These are phyloP conservation scores for Galerucella calmariensis DNA, from an alignment of 2,888 invertebrate species.

Conservation along the genomic window DNA sequence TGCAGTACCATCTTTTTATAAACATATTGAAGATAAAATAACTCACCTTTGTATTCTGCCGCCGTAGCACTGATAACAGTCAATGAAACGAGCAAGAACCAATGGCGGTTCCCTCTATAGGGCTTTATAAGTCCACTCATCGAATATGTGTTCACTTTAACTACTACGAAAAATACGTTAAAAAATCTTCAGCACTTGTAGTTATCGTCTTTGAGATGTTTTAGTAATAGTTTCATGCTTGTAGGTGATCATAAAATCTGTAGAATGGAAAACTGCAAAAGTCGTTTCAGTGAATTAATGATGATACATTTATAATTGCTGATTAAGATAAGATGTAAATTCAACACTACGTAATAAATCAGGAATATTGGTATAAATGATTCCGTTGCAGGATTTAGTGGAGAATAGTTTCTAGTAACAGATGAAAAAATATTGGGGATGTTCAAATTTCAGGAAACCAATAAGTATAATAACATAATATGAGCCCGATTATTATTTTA, in stretches of 20 bases:
- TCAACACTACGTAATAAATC: background rate
- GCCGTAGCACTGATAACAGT: constrained; percentile 32
- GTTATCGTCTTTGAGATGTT: constrained; percentile 16
- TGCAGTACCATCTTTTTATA: constrained; percentile 9
- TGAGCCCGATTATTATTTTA: too few species aligned
- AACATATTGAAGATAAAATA: constrained; percentile 3
- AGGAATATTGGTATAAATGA: too few species aligned
- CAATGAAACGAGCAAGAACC: constrained; percentile 31
- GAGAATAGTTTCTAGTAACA: too few species aligned
- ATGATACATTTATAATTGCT: background rate
- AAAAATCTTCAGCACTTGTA: constrained; percentile 16
- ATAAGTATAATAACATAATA: too few species aligned
- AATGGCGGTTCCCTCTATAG: constrained; percentile 24
- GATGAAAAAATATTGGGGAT: too few species aligned
- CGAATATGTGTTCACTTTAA: constrained; percentile 21
- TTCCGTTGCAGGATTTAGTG: too few species aligned
- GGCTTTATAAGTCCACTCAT: constrained; percentile 33
- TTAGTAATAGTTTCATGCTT: constrained; percentile 5
- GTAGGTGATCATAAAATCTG: constrained; percentile 1
- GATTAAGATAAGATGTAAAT: background rate
- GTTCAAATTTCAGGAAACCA: too few species aligned
- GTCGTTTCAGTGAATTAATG: background rate
- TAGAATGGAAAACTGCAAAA: background rate
- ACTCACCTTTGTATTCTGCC: constrained; percentile 41
- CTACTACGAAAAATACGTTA: constrained; percentile 10